phyloP scores from a whole-genome alignment of 2,797 vertebrate species.

The Melanotaenia pygmaea region DNA sequence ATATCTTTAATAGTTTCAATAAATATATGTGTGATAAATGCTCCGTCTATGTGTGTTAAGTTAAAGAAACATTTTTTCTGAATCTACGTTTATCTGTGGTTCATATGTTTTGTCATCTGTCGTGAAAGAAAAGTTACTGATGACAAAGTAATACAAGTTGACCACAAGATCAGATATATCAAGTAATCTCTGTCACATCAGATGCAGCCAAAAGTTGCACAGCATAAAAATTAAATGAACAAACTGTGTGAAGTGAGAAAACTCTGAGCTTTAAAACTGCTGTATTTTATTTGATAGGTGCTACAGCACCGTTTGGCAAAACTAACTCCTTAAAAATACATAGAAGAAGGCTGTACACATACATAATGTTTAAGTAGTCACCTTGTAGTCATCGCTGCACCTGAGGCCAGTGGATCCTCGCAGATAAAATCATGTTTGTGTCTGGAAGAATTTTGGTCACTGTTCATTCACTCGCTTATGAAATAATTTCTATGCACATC shows the following conservation, averaged over 20 bases:
- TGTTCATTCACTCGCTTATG: too few species aligned
- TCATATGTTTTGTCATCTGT: background rate
- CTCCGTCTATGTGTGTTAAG: background rate
- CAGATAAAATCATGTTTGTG: too few species aligned
- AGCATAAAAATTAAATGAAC: background rate
- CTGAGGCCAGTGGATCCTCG: background rate
- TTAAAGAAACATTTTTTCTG: background rate
- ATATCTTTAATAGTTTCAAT: slow-evolving; percentile 55
- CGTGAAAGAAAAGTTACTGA: background rate
- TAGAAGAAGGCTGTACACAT: too few species aligned
- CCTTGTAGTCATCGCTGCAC: background rate
- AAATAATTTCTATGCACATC: too few species aligned
- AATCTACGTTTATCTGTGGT: background rate
- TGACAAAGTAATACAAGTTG: background rate
- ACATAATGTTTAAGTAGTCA: background rate
- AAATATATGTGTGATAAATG: slow-evolving; percentile 48
- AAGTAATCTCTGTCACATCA: too few species aligned
- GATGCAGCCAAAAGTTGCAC: background rate
- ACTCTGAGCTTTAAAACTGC: too few species aligned
- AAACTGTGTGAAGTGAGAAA: too few species aligned
- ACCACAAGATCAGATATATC: background rate
- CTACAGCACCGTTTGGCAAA: too few species aligned
- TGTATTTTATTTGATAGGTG: too few species aligned
- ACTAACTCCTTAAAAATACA: too few species aligned
- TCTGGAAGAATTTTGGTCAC: too few species aligned